phyloP scores from a whole-genome alignment of 1,140 invertebrate genomes.

The Cyclina sinensis region DNA sequence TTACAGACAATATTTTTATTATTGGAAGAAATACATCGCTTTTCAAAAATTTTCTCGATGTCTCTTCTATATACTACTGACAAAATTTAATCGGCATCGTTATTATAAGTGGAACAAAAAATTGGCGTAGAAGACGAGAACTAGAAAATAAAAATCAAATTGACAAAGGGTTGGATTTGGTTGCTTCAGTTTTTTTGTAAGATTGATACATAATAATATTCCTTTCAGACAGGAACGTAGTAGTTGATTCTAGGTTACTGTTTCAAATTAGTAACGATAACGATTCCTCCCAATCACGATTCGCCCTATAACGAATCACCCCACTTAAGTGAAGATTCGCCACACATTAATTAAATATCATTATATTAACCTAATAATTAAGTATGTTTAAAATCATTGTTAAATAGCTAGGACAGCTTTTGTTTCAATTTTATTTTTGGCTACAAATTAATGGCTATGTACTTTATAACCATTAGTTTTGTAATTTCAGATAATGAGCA shows the following conservation, averaged over 20 bases:
- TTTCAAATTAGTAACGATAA: slow-evolving; percentile 19
- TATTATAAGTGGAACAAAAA: neutral
- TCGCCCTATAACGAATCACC: slow-evolving; percentile 35
- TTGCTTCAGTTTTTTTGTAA: slow-evolving; percentile 14
- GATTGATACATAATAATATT: slow-evolving; percentile 15
- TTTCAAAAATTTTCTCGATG: slow-evolving; percentile 29
- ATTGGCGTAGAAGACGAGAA: slow-evolving; percentile 1
- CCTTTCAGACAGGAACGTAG: slow-evolving; percentile 5
- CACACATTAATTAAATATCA: slow-evolving; percentile 45
- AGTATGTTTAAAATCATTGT: slow-evolving; percentile 22
- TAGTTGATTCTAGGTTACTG: neutral
- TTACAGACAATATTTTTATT: slow-evolving; percentile 41
- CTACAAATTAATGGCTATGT: neutral
- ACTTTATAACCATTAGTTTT: slow-evolving; percentile 6
- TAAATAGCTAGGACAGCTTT: slow-evolving; percentile 7
- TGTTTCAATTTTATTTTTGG: slow-evolving; percentile 18
- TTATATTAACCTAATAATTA: slow-evolving; percentile 11
- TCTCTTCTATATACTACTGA: slow-evolving; percentile 14
- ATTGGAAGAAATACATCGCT: slow-evolving; percentile 19
- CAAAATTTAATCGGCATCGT: neutral
- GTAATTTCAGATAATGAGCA: slow-evolving; percentile 41
- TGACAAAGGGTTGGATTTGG: slow-evolving; percentile 11
- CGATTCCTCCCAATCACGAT: slow-evolving; percentile 16
- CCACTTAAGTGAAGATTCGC: slow-evolving; percentile 40
- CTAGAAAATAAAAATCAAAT: slow-evolving; percentile 5